Base-by-base conservation (phyloP, 2,797 vertebrate species). In the Odontamblyopus lacepedii region DNA sequence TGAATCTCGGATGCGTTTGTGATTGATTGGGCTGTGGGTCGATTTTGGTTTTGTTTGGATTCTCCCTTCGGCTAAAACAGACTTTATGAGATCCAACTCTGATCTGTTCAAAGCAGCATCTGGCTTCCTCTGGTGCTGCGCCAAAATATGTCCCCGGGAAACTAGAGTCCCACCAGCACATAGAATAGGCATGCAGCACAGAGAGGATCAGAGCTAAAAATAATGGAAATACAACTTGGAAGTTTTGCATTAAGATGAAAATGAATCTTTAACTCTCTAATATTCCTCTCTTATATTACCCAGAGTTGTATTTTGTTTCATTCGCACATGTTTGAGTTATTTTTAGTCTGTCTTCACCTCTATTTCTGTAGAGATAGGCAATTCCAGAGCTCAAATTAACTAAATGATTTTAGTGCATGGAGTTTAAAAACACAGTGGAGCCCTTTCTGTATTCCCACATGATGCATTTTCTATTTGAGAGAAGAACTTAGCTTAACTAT, bases 71-170 rank as follows among this genome's bases (percentile, higher is more conserved):
- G 15, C 73, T 79, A 75, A 85, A 73, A 85, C 84, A 73, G 71
- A 55, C 75, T 83, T 85, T 73, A 89, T 53, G 73, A 82, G 84
- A 83, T 83, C 76, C 78, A 73, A 79, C 71, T 82, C 69, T 71
- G 66, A 72, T 63, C 78, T 55, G 71, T 83, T 88, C 80, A 85
- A 80, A 85, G 79, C 77, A 74, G 87, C 88, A 87, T 88, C 87
- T 87, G 87, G 84, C 71, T 90, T 85, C 82, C 77, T 73, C 75
- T 77, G 84, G 83, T 88, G 86, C 83, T 0, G 67, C 18, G 78
- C 85, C 86, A 85, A 85, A 79, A 82, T 8, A 3, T 64, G 77
- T 85, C 78, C 75, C 59, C 61, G 0, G 70, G 72, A 72, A 67
- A 68, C 55, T 75, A 76, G 57, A 64, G 65, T 67, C 70, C 74